Percentiles rank a stretch among this genome's conserved stretches.
Evolutionary conservation across 1,140 invertebrate species (phyloP).

Genomic region (Drosophila bocqueti): DNA sequence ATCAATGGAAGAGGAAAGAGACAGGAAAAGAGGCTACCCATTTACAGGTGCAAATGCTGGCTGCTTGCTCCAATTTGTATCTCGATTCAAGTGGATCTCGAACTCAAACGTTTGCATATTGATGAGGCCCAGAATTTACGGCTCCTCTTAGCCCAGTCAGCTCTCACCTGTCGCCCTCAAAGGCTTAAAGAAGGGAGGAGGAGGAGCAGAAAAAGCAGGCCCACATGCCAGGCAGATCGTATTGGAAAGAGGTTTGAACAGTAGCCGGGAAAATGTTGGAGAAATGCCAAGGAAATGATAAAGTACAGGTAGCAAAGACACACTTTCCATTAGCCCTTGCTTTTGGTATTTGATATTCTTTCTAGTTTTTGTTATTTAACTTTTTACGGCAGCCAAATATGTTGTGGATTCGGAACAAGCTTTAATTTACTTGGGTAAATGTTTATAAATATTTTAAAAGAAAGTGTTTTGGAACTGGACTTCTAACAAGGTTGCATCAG

Average conservation of each 20-base stretch:
- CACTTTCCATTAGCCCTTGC: neutral
- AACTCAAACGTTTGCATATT: constrained; percentile 46
- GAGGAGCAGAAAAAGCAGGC: neutral
- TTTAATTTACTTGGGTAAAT: too few relatives aligned
- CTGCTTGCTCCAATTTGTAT: constrained; percentile 47
- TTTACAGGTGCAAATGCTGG: constrained; percentile 69
- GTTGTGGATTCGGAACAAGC: neutral
- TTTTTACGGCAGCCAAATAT: neutral
- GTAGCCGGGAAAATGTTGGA: constrained; percentile 1
- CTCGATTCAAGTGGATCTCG: constrained; percentile 9
- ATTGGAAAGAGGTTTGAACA: constrained; percentile 13
- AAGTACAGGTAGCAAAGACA: neutral
- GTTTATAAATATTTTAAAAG: neutral
- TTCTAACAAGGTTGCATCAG: neutral
- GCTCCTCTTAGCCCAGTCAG: constrained; percentile 15
- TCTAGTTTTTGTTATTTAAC: neutral
- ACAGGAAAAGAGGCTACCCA: neutral
- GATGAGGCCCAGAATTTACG: constrained; percentile 29
- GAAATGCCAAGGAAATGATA: neutral
- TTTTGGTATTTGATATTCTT: neutral
- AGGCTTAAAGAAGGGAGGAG: constrained; percentile 4
- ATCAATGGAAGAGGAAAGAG: constrained; percentile 48
- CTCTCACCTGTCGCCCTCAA: constrained; percentile 20
- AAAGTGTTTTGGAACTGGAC: neutral
- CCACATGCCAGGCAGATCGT: constrained; percentile 23